phyloP scores from a whole-genome alignment of 2,888 invertebrate species.

The Scaptomyza flava region DNA sequence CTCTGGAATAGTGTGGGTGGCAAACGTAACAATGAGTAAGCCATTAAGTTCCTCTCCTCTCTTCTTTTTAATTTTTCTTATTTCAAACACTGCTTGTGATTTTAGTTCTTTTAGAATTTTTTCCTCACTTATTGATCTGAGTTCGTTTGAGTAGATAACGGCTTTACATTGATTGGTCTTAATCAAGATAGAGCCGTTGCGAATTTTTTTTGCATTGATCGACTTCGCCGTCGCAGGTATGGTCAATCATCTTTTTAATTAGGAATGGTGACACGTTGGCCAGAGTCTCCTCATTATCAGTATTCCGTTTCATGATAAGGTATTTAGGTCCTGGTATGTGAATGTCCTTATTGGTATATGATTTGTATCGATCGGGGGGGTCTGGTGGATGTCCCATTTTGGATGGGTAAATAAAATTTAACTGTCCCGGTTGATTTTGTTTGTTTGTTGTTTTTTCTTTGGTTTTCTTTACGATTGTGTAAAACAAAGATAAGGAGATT shows the following conservation, averaged over 20 bases:
- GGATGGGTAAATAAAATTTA: no score
- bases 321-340: constrained; percentile 1
- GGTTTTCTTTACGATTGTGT: no score
- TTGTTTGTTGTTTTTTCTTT: no score
- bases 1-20: background rate
- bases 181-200: background rate
- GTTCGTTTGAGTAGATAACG: background rate
- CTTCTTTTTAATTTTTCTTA: background rate
- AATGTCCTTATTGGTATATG: background rate
- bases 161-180: background rate
- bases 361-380: background rate
- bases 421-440: no score
- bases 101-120: no score
- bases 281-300: background rate
- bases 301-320: background rate
- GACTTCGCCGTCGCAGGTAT: background rate
- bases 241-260: background rate
- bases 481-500: no score
- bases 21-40: constrained; percentile 2
- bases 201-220: background rate
- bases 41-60: background rate
- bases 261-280: background rate
- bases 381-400: constrained; percentile 1
- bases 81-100: no score
- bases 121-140: no score